These are phyloP conservation scores for Hippopotamyrus pictus DNA, from an alignment of 2,797 vertebrate species.

Conservation along the genomic window DNA sequence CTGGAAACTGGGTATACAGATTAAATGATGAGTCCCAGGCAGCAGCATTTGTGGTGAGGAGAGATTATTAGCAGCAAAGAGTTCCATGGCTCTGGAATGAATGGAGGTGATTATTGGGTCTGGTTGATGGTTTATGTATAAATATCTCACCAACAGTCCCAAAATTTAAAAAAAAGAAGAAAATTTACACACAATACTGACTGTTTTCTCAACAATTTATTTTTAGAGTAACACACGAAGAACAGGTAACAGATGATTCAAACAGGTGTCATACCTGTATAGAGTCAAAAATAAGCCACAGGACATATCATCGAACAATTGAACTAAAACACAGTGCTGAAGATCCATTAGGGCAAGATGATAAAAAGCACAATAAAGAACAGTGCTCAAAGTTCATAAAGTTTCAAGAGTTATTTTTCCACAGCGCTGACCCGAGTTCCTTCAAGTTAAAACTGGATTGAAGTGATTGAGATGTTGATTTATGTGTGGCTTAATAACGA, in stretches of 20 bases:
- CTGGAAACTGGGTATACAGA: not conserved
- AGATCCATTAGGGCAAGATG: not conserved
- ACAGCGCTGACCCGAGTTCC: not conserved
- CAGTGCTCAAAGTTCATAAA: not conserved
- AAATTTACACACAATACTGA: not conserved
- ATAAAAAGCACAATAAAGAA: not conserved
- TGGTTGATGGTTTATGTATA: not conserved
- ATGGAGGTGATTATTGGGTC: not conserved
- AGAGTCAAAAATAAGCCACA: constrained; percentile 1
- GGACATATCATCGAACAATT: not conserved
- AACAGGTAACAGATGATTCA: not conserved
- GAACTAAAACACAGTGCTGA: not conserved
- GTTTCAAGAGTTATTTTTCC: not conserved
- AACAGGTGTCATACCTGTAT: not conserved
- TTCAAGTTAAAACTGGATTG: not conserved
- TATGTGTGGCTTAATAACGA: not conserved
- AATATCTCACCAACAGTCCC: not conserved
- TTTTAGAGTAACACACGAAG: not conserved
- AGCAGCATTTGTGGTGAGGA: not conserved
- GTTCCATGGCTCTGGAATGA: not conserved
- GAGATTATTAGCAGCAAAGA: not conserved
- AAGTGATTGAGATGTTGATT: not conserved
- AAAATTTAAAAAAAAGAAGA: not conserved
- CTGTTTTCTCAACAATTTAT: not conserved
- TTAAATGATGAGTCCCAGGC: not conserved